Evolutionary conservation across 1,140 invertebrate species (phyloP).

Genomic region (Diplogasteroides magnus): DNA sequence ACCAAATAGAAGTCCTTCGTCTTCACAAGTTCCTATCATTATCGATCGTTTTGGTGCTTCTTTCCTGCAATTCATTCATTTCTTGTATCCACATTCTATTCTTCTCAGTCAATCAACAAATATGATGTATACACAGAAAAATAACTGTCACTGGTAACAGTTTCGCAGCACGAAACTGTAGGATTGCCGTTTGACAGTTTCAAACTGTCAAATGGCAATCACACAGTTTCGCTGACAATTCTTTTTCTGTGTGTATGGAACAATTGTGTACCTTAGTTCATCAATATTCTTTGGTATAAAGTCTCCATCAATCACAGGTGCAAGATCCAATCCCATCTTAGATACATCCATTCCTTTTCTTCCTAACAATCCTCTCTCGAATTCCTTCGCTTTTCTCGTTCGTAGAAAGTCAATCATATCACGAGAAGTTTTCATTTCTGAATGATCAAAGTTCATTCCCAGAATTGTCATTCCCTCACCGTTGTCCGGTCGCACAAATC

Average conservation of each 20-base stretch:
- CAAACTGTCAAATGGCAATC: too few relatives aligned
- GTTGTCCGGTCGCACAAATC: constrained; percentile 12
- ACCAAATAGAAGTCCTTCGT: constrained; percentile 30
- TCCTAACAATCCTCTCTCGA: constrained; percentile 20
- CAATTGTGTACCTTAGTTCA: constrained; percentile 17
- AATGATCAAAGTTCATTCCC: constrained; percentile 2
- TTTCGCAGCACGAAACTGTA: too few relatives aligned
- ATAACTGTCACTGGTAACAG: too few relatives aligned
- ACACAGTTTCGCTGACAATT: too few relatives aligned
- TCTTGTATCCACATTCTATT: too few relatives aligned
- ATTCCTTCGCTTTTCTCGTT: constrained; percentile 15
- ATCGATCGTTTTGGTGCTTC: constrained; percentile 25
- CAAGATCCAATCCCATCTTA: constrained; percentile 21
- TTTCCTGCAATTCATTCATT: not conserved
- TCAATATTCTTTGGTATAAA: constrained; percentile 28
- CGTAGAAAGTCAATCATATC: constrained; percentile 25
- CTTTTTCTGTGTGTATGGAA: not conserved
- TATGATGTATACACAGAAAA: not conserved
- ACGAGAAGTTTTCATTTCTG: constrained; percentile 10
- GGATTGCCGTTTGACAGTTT: too few relatives aligned
- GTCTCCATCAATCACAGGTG: constrained; percentile 20
- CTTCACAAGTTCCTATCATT: constrained; percentile 32
- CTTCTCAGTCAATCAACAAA: too few relatives aligned
- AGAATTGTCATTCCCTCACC: not conserved
- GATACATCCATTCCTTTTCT: constrained; percentile 24